These are phyloP conservation scores for Calycopis cecrops DNA, from an alignment of 1,140 invertebrate genomes.

Conservation along the genomic window DNA sequence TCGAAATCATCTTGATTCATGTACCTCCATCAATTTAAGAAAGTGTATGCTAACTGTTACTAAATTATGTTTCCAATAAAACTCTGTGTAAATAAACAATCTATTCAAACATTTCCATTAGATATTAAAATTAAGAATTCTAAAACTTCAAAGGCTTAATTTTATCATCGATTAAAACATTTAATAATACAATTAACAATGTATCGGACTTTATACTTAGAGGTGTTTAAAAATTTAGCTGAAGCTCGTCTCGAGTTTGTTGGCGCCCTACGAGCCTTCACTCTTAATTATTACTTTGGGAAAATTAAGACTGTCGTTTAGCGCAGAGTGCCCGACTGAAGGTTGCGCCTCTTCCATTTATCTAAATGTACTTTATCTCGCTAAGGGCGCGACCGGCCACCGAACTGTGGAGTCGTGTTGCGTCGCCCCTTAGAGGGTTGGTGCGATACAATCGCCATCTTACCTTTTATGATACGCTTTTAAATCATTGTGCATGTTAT, in stretches of 20 bases:
- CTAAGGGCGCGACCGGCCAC: conserved; percentile 35
- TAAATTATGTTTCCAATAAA: too few relatives aligned
- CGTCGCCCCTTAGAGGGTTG: conserved; percentile 22
- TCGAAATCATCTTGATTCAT: too few relatives aligned
- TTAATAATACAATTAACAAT: conserved; percentile 58
- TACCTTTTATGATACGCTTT: conserved; percentile 13
- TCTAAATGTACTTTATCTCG: conserved; percentile 71
- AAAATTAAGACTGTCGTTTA: conserved; percentile 76
- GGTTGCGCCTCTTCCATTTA: conserved; percentile 64
- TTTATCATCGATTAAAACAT: not conserved
- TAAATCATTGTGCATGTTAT: not conserved
- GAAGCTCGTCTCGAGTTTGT: conserved; percentile 41
- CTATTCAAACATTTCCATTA: too few relatives aligned
- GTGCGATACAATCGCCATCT: conserved; percentile 23
- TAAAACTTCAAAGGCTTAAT: not conserved
- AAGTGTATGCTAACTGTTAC: too few relatives aligned
- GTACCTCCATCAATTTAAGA: too few relatives aligned
- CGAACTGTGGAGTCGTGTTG: conserved; percentile 36
- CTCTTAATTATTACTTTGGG: conserved; percentile 77
- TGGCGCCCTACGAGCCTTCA: conserved; percentile 60
- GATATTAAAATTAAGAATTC: too few relatives aligned
- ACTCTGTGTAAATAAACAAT: too few relatives aligned
- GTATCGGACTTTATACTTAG: conserved; percentile 68
- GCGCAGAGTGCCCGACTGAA: conserved; percentile 57
- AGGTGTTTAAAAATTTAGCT: conserved; percentile 70